A percentile compares a stretch with the other conserved stretches of the same genome.
These are phyloP conservation scores for silkworm (Bombyx mori) DNA, from an alignment of 1,140 invertebrate species.

Conservation along the genomic window ASM3026992v2 NC_085134.1:9261501-9262000, in stretches of 20 bases:
- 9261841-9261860: slow-evolving; percentile 74
- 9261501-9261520: no score
- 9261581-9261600: no score
- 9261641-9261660: no score
- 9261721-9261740: slow-evolving; percentile 51
- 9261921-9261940: not conserved
- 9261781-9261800: slow-evolving; percentile 48
- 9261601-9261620: no score
- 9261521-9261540: no score
- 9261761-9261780: slow-evolving; percentile 66
- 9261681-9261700: slow-evolving; percentile 63
- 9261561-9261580: no score
- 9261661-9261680: slow-evolving; percentile 13
- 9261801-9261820: slow-evolving; percentile 48
- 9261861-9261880: slow-evolving; percentile 73
- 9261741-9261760: slow-evolving; percentile 60
- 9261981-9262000: no score
- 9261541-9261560: no score
- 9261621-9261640: no score
- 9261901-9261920: slow-evolving; percentile 41
- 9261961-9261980: no score
- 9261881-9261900: slow-evolving; percentile 70
- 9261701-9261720: slow-evolving; percentile 67
- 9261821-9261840: slow-evolving; percentile 55
- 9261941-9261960: no score